These are phyloP conservation scores for Spisula subtruncata DNA, from an alignment of 2,888 invertebrate species.

Conservation along the genomic window DNA sequence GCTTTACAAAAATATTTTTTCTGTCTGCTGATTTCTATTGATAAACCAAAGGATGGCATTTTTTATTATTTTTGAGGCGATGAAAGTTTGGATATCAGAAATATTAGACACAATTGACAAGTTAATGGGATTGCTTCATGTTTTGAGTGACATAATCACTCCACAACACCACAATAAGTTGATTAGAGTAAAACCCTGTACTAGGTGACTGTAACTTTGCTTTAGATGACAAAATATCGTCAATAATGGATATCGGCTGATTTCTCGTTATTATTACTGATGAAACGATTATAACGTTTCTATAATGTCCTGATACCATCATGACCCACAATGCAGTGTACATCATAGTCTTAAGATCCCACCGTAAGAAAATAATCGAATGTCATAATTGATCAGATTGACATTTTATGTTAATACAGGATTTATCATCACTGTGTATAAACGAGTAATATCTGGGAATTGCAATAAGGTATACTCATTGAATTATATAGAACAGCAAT, in stretches of 20 bases:
- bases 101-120: constrained; percentile 18
- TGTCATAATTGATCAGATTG: too few relatives aligned
- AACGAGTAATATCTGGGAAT: too few relatives aligned
- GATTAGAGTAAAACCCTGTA: background rate
- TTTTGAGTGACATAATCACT: constrained; percentile 14
- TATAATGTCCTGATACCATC: background rate
- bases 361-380: too few relatives aligned
- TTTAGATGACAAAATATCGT: background rate
- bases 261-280: background rate
- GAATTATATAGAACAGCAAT: too few relatives aligned
- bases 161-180: background rate
- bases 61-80: background rate
- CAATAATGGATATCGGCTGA: background rate
- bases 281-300: background rate
- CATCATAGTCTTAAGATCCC: too few relatives aligned
- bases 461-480: too few relatives aligned
- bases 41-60: background rate
- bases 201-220: background rate
- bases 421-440: too few relatives aligned
- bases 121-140: background rate
- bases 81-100: background rate
- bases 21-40: constrained; percentile 14
- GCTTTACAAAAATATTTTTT: background rate
- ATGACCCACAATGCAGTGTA: too few relatives aligned
- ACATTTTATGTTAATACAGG: too few relatives aligned